Conservation (phyloP, 2,888 invertebrate species). For the Myopa tessellatipennis region DNA sequence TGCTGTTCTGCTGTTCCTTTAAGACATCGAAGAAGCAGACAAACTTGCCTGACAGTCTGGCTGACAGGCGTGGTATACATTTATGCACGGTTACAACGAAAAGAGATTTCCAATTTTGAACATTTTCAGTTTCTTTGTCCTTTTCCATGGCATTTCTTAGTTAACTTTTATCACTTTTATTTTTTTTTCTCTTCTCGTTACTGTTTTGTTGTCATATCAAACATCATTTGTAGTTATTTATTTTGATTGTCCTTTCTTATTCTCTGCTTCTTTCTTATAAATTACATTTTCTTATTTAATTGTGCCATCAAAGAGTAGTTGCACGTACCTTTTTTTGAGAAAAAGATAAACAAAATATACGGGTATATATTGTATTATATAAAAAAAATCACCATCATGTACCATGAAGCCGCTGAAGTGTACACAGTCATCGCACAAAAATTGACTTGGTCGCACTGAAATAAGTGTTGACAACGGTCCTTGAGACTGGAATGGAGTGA, state of each 20-base stretch:
- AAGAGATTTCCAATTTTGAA: neutral
- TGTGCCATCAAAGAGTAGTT: constrained; percentile 26
- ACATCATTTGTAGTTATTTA: constrained; percentile 33
- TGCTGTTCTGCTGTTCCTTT: neutral
- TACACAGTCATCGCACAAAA: neutral
- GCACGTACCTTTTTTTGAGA: constrained; percentile 23
- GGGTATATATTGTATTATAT: neutral
- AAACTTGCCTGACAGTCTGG: neutral
- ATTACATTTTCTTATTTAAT: constrained; percentile 28
- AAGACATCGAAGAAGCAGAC: neutral
- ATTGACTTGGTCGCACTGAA: neutral
- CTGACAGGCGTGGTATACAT: neutral
- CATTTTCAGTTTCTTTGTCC: neutral
- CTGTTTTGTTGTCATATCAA: constrained; percentile 4
- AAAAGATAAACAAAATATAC: neutral
- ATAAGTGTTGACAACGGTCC: constrained; percentile 3
- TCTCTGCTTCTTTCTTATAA: neutral
- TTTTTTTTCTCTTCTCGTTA: neutral
- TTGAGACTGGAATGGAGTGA: neutral
- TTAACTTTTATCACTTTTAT: too few species aligned
- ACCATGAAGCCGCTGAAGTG: neutral
- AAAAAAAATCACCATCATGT: neutral
- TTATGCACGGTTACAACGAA: too few species aligned
- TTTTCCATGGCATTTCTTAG: neutral
- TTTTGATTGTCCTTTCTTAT: neutral